These are phyloP conservation scores for Pseudomyrmex dendroicus DNA, from an alignment of 1,140 invertebrate genomes.

Conservation along the genomic window DNA sequence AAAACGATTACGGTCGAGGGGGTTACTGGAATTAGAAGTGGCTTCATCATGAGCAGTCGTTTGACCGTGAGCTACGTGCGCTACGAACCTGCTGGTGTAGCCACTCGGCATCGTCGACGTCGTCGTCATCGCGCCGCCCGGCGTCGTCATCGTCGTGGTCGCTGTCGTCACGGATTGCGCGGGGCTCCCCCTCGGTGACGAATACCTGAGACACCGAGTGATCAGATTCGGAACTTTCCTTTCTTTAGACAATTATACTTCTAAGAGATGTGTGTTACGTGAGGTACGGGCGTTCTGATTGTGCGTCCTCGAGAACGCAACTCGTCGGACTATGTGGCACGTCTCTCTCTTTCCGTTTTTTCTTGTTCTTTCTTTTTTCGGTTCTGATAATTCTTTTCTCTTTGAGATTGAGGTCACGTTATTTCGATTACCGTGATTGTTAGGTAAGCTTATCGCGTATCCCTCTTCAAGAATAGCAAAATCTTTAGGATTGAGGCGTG, in stretches of 20 bases:
- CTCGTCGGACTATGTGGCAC: neutral
- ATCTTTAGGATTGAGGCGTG: conserved; percentile 6
- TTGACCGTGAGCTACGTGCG: conserved; percentile 78
- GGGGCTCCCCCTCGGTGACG: conserved; percentile 83
- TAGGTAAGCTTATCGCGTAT: neutral
- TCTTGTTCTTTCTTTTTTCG: neutral
- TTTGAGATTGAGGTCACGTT: conserved; percentile 47
- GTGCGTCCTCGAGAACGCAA: neutral
- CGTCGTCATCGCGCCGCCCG: conserved; percentile 69
- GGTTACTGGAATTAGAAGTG: conserved; percentile 83
- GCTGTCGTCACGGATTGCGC: conserved; percentile 81
- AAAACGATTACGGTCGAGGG: conserved; percentile 83
- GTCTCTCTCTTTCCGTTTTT: neutral
- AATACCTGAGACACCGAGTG: conserved; percentile 79
- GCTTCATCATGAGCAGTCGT: conserved; percentile 73
- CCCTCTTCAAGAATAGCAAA: neutral
- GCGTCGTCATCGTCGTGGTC: conserved; percentile 67
- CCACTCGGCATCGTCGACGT: conserved; percentile 78
- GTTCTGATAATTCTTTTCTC: conserved; percentile 26
- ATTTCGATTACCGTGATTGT: conserved; percentile 8
- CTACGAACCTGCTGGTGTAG: conserved; percentile 86
- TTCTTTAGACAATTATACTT: neutral
- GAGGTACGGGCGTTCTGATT: neutral
- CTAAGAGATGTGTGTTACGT: neutral
- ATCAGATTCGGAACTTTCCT: conserved; percentile 63